These are phyloP conservation scores for Scaptodrosophila lebanonensis DNA, from an alignment of 1,140 invertebrate species.

Conservation along the genomic window DNA sequence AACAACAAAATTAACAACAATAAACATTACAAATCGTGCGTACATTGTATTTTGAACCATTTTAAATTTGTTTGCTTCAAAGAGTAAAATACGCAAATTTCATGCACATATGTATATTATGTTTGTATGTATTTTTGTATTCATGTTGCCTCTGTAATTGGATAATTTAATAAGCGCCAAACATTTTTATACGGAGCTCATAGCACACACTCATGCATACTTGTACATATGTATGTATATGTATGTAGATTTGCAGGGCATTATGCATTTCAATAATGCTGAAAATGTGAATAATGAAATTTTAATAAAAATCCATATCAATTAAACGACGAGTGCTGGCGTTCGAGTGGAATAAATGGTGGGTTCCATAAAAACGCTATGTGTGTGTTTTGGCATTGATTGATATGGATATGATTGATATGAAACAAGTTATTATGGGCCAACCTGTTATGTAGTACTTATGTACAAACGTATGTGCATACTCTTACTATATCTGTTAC, in stretches of 20 bases:
- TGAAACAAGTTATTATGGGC: too few species aligned
- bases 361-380: too few species aligned
- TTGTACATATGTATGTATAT: slow-evolving; percentile 13
- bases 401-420: slow-evolving; percentile 6
- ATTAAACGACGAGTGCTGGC: slow-evolving; percentile 44
- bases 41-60: too few species aligned
- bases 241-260: slow-evolving; percentile 47
- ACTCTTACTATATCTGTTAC: too few species aligned
- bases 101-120: slow-evolving; percentile 36
- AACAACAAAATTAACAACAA: too few species aligned
- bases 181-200: slow-evolving; percentile 44
- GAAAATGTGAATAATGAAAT: slow-evolving; percentile 42
- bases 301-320: slow-evolving; percentile 25
- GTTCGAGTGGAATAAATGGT: slow-evolving; percentile 46
- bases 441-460: too few species aligned
- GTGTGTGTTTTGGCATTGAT: too few species aligned
- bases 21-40: too few species aligned
- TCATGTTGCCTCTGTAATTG: slow-evolving; percentile 46
- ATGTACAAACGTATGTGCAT: too few species aligned
- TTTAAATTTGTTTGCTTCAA: too few species aligned
- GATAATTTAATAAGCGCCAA: slow-evolving; percentile 65
- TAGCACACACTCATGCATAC: too few species aligned
- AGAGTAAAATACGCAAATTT: neutral
- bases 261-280: slow-evolving; percentile 35
- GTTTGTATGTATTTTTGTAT: slow-evolving; percentile 50